Base-by-base conservation (phyloP, 2,797 vertebrate genomes). In the Syngnathus rostellatus region DNA sequence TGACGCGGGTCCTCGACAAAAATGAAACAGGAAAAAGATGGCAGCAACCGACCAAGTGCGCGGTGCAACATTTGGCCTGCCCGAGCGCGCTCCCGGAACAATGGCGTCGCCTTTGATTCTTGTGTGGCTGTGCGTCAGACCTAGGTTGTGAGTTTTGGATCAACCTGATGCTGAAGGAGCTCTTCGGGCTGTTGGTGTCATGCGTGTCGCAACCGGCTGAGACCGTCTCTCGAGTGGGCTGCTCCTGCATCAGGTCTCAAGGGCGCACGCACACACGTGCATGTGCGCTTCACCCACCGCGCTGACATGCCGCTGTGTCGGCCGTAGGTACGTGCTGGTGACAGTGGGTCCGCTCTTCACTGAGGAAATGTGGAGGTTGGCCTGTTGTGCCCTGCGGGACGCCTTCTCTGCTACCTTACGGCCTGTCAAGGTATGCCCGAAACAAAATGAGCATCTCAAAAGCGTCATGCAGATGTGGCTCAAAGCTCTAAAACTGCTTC, bases 361-460 rank as follows among this genome's bases (percentile, higher is more conserved):
- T 0, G 96, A 99, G 64, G 97, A 98, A 72, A 98, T 99, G 97
- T 99, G 97, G 97, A 89, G 95, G 68, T 86, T 98, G 65, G 94
- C 97, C 0, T 98, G 96, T 83, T 97, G 94, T 17, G 95, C 97
- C 6, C 89, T 99, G 77, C 96, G 98, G 84, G 94, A 98, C 0
- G 97, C 96, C 0, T 99, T 98, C 82, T 96, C 95, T 7, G 94
- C 93, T 38, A 98, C 97, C 0, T 80, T 99, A 57, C 95, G 98
- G 76, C 97, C 96, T 0, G 96, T 98, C 71, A 99, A 99, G 95
- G 97, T 98, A 87, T 76, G 17, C 11, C 25, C 43, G 31, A 31
- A 31, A 31, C 31, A 31, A 31, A 31, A 31, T 31, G 31, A 31
- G 31, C 31, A 31, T 31, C 31, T 62, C n/a, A 40, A 41, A 40